phyloP scores from a whole-genome alignment of 2,888 invertebrate species.

The Lochmaea capreae region DNA sequence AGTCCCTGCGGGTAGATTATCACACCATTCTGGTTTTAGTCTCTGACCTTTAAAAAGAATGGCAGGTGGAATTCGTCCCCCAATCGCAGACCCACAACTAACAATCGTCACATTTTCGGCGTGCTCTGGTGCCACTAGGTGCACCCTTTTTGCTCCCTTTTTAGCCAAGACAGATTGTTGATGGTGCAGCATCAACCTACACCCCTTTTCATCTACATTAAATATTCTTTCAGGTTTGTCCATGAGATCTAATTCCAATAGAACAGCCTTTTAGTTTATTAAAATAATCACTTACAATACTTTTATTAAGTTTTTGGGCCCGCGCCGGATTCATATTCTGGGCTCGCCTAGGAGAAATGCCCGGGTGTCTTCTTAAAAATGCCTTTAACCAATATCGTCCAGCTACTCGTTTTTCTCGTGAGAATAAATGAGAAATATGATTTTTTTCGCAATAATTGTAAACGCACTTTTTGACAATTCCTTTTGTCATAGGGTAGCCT shows the following conservation, averaged over 20 bases:
- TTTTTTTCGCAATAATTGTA: too few species aligned
- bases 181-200: constrained; percentile 53
- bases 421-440: too few species aligned
- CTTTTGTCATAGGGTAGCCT: too few species aligned
- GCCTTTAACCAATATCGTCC: constrained; percentile 2
- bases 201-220: constrained; percentile 56
- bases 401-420: background rate
- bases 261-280: constrained; percentile 22
- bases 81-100: too few species aligned
- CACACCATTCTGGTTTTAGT: constrained; percentile 45
- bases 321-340: constrained; percentile 52
- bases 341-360: constrained; percentile 38
- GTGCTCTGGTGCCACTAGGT: constrained; percentile 55
- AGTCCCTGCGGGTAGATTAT: constrained; percentile 43
- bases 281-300: constrained; percentile 52
- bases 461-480: too few species aligned
- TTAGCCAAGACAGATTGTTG: constrained; percentile 51
- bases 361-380: constrained; percentile 15
- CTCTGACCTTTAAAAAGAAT: constrained; percentile 52
- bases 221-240: constrained; percentile 41
- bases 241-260: constrained; percentile 20
- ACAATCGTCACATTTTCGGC: constrained; percentile 48
- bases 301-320: constrained; percentile 48
- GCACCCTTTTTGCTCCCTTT: constrained; percentile 55
- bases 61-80: too few species aligned